phyloP scores from a whole-genome alignment of 2,888 invertebrate species.

The Leucoptera coffeella region DNA sequence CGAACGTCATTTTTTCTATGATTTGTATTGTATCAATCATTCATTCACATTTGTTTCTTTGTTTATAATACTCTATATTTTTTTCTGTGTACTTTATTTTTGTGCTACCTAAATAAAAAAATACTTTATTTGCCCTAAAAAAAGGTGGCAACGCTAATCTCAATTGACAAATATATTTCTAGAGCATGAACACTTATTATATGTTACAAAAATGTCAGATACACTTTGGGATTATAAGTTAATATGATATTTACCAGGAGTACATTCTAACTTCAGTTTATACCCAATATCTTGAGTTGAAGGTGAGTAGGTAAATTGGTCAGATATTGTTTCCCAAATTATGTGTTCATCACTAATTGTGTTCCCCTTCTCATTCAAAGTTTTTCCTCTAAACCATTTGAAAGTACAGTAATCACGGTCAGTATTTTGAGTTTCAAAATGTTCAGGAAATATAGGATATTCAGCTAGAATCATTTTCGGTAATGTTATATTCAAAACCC shows the following conservation, averaged over 20 bases:
- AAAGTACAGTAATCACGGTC: slow-evolving; percentile 51
- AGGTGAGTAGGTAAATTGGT: slow-evolving; percentile 57
- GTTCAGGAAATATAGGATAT: slow-evolving; percentile 68
- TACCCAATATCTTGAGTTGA: slow-evolving; percentile 57
- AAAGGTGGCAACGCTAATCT: too few relatives aligned
- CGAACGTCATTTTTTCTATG: too few relatives aligned
- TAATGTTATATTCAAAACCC: slow-evolving; percentile 57
- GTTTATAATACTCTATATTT: too few relatives aligned
- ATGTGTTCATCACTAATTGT: slow-evolving; percentile 18
- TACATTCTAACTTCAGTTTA: slow-evolving; percentile 58
- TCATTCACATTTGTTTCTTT: too few relatives aligned
- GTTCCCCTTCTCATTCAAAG: slow-evolving; percentile 21
- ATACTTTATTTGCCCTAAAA: too few relatives aligned
- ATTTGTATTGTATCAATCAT: too few relatives aligned
- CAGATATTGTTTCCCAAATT: slow-evolving; percentile 56
- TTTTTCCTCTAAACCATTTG: slow-evolving; percentile 60
- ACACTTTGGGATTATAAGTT: too few relatives aligned
- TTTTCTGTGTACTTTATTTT: too few relatives aligned
- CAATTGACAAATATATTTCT: too few relatives aligned
- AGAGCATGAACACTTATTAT: too few relatives aligned
- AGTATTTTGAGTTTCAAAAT: slow-evolving; percentile 60
- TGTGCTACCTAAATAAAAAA: too few relatives aligned
- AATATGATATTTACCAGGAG: slow-evolving; percentile 40
- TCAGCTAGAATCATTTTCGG: slow-evolving; percentile 68
- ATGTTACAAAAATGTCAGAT: too few relatives aligned